These are phyloP conservation scores for Mus musculus DNA, from an alignment of 2,113 vertebrate species.

Conservation along the genomic window DNA sequence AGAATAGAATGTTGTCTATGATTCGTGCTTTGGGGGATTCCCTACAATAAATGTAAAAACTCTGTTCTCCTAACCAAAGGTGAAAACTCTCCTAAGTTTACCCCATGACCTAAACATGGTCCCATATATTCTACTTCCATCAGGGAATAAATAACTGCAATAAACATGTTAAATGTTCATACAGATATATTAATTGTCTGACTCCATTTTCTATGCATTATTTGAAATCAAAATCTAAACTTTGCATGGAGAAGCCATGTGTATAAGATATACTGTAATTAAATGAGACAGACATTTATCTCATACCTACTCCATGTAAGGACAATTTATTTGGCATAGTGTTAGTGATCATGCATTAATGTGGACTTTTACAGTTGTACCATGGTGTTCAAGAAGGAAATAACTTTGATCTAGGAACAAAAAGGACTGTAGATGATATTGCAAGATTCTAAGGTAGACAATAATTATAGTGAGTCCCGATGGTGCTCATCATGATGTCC, in stretches of 20 bases:
- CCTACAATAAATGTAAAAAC: background rate
- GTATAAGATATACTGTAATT: constrained; percentile 34
- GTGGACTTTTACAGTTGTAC: background rate
- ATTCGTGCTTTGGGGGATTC: background rate
- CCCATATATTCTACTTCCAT: background rate
- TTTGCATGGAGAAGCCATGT: background rate
- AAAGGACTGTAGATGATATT: background rate
- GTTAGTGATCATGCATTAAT: background rate
- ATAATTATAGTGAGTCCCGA: background rate
- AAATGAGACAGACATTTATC: background rate
- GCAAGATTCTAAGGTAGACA: background rate
- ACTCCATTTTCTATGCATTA: constrained; percentile 7
- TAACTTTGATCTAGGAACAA: background rate
- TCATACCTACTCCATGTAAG: background rate
- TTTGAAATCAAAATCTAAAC: constrained; percentile 51
- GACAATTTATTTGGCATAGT: background rate
- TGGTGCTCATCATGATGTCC: accelerated
- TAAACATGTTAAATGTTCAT: constrained; percentile 20
- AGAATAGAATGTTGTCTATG: background rate
- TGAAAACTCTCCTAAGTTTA: background rate
- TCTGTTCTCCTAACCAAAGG: background rate
- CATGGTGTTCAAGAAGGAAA: background rate
- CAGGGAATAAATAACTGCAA: background rate
- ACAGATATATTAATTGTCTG: background rate
- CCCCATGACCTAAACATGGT: background rate